A percentile compares a stretch with the other conserved stretches of the same genome.
Evolutionary conservation across 2,113 vertebrate genomes (phyloP).

Genomic region (Ceyx cyanopectus): DNA sequence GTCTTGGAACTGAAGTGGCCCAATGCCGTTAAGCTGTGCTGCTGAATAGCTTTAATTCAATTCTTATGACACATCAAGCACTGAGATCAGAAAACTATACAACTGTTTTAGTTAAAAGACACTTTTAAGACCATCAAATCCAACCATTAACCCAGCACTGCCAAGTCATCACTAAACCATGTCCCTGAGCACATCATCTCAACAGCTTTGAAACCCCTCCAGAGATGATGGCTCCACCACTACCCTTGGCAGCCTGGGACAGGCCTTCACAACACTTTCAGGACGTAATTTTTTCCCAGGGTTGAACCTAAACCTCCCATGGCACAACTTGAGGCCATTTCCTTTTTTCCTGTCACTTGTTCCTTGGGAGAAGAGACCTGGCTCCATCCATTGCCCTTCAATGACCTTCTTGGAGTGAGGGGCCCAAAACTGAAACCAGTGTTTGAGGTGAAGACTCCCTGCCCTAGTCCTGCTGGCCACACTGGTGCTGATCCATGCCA

Average conservation of each 20-base stretch:
- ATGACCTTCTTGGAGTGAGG: neutral
- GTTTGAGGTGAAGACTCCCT: neutral
- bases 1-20: neutral
- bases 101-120: neutral
- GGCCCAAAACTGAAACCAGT: neutral
- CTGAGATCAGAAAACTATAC: neutral
- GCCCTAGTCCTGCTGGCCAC: neutral
- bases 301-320: neutral
- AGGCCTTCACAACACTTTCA: neutral
- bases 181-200: neutral
- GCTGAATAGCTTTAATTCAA: neutral
- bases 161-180: neutral
- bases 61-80: neutral
- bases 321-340: neutral
- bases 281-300: neutral
- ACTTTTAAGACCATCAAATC: neutral
- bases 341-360: neutral
- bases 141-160: neutral
- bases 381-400: neutral
- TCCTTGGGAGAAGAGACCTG: neutral
- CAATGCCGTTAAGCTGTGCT: neutral
- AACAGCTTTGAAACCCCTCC: neutral
- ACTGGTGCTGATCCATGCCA: neutral
- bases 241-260: neutral
- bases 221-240: neutral